Evolutionary conservation across 1,140 invertebrate genomes (phyloP).

Genomic region (Tachypleus tridentatus): DNA sequence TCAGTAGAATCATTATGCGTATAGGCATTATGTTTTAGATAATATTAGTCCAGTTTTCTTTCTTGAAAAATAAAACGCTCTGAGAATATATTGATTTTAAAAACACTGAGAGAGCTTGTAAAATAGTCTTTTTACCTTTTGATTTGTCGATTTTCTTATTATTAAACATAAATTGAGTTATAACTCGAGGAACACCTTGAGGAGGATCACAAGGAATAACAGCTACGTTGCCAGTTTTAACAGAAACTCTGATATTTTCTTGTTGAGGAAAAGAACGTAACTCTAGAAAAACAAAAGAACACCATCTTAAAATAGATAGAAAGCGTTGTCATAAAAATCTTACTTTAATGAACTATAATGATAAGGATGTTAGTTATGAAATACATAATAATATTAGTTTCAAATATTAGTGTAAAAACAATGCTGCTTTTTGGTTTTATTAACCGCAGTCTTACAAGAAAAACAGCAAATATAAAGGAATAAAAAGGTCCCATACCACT

Average conservation of each 20-base stretch:
- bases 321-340: not conserved
- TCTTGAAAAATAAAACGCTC: no score
- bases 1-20: no score
- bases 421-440: no score
- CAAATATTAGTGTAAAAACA: not conserved
- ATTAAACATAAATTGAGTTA: constrained; percentile 25
- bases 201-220: constrained; percentile 57
- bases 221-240: constrained; percentile 51
- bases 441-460: not conserved
- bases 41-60: no score
- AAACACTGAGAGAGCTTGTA: no score
- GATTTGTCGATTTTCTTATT: constrained; percentile 12
- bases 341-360: not conserved
- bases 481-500: not conserved
- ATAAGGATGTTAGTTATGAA: not conserved
- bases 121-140: constrained; percentile 8
- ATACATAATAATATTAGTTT: not conserved
- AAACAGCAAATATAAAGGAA: not conserved
- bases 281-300: constrained; percentile 4
- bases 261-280: constrained; percentile 17
- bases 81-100: no score
- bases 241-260: constrained; percentile 23
- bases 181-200: constrained; percentile 49
- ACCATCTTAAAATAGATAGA: not conserved
- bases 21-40: no score